Evolutionary conservation across 2,888 invertebrate genomes (phyloP), one percentile per base, ranked within the genome.

Genomic region (Incurvaria masculella): DNA sequence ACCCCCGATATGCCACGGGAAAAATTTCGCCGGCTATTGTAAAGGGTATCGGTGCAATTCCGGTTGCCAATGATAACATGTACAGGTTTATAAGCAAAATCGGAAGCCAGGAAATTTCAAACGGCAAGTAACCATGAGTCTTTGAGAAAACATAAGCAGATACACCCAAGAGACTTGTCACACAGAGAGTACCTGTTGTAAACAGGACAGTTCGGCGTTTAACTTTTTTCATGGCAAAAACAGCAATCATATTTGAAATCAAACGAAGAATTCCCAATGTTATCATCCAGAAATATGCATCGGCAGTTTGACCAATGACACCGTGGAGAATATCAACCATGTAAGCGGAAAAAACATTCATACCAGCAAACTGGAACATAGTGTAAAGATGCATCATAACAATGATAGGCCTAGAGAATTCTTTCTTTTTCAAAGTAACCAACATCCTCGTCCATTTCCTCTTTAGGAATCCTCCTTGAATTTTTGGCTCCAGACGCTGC

Each of bases 351-450:
- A 69, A 47, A 2, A 65, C 60, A 33, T 63, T 65, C 6, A 63
- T 64, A 3, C 69, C 69, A 10, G 63, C 60, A 64, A 65, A 68
- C 43, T 67, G 66, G 0, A 63, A 60, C 27, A 69, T 44, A 2
- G 62, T 61, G 21, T 65, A 66, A 50, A 69, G 58, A 51, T 67
- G 66, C 50, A 64, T 57, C 64, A 69, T 65, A 1, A 69, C 64
- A 42, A 67, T 61, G 40, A 68, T 65, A 0, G 85, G 84, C 55
- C 78, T 81, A 46, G 78, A 63, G 56, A 85, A 85, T 54, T 78
- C 76, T 20, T 68, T 70, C 44, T 67, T 69, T n/a, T 56, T 57
- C 2, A 70, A 48, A 2, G 66, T 66, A 1, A 45, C 50, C 21
- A 59, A 43, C 23, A 57, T 54, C 1, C 54, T 33, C 4, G 11